Percentiles rank a stretch among this genome's conserved stretches.
Evolutionary conservation across 1,140 invertebrate species (phyloP).

Genomic region (Drosophila athabasca): DNA sequence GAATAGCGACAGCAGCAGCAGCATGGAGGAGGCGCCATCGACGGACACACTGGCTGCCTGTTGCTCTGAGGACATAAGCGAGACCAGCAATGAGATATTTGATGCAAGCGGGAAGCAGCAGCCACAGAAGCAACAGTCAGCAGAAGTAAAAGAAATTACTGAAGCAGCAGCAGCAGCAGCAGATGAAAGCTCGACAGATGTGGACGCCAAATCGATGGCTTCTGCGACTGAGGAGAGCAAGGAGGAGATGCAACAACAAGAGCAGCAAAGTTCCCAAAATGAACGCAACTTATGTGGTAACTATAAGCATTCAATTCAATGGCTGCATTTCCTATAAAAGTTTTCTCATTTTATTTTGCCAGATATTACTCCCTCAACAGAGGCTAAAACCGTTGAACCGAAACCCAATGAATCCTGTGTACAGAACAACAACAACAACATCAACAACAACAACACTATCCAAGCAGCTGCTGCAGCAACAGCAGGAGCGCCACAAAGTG

Average conservation of each 20-base stretch:
- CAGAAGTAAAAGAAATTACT: neutral
- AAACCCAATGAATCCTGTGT: conserved; percentile 79
- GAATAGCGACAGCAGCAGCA: conserved; percentile 79
- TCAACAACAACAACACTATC: conserved; percentile 58
- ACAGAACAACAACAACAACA: conserved; percentile 62
- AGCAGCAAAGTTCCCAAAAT: conserved; percentile 71
- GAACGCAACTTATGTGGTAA: conserved; percentile 79
- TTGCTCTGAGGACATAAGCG: conserved; percentile 75
- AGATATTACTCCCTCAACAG: conserved; percentile 81
- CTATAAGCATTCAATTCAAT: neutral
- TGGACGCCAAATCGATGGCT: neutral
- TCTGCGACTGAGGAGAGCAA: neutral
- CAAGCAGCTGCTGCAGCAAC: conserved; percentile 22
- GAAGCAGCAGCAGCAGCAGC: neutral
- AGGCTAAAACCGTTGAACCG: conserved; percentile 81
- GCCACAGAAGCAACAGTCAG: conserved; percentile 3
- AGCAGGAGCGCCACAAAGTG: conserved; percentile 7
- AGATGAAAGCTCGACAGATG: conserved; percentile 11
- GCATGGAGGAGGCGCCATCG: conserved; percentile 68
- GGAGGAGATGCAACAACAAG: conserved; percentile 49
- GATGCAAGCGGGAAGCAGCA: conserved; percentile 16
- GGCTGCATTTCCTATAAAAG: neutral
- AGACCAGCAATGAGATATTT: conserved; percentile 75
- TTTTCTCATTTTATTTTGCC: conserved; percentile 1
- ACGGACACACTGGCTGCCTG: conserved; percentile 78